These are phyloP conservation scores for Drosophila greeni DNA, from an alignment of 2,888 invertebrate genomes.

Conservation along the genomic window DNA sequence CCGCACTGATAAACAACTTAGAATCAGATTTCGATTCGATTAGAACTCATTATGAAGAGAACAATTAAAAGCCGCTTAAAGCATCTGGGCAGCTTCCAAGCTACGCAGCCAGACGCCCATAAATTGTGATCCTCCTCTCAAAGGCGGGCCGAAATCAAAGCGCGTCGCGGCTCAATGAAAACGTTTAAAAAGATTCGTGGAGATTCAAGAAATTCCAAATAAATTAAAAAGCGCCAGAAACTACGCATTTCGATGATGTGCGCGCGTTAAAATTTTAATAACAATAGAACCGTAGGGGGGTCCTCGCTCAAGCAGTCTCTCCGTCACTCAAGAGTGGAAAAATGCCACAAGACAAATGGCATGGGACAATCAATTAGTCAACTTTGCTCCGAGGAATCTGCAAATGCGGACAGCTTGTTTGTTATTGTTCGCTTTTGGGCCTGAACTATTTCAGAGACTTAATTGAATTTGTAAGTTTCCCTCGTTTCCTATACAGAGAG, in stretches of 20 bases:
- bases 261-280: slow-evolving; percentile 53
- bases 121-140: slow-evolving; percentile 17
- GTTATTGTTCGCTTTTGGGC: slow-evolving; percentile 51
- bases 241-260: slow-evolving; percentile 60
- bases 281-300: slow-evolving; percentile 38
- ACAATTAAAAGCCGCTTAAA: slow-evolving; percentile 69
- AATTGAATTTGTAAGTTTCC: slow-evolving; percentile 66
- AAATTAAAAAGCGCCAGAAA: slow-evolving; percentile 63
- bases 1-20: slow-evolving; percentile 8
- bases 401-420: slow-evolving; percentile 22
- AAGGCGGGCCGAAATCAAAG: slow-evolving; percentile 60
- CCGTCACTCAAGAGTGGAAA: slow-evolving; percentile 43
- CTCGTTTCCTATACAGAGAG: slow-evolving; percentile 21
- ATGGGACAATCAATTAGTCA: slow-evolving; percentile 68
- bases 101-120: slow-evolving; percentile 48
- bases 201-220: slow-evolving; percentile 50
- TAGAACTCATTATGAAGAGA: slow-evolving; percentile 56
- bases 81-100: slow-evolving; percentile 56
- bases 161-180: slow-evolving; percentile 64
- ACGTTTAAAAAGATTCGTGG: slow-evolving; percentile 57
- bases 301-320: slow-evolving; percentile 41
- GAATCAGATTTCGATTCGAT: slow-evolving; percentile 48
- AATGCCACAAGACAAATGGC: slow-evolving; percentile 62
- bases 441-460: slow-evolving; percentile 59
- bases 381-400: slow-evolving; percentile 46